phyloP scores from a whole-genome alignment of 1,140 invertebrate genomes.

The Tenebrio molitor region DNA sequence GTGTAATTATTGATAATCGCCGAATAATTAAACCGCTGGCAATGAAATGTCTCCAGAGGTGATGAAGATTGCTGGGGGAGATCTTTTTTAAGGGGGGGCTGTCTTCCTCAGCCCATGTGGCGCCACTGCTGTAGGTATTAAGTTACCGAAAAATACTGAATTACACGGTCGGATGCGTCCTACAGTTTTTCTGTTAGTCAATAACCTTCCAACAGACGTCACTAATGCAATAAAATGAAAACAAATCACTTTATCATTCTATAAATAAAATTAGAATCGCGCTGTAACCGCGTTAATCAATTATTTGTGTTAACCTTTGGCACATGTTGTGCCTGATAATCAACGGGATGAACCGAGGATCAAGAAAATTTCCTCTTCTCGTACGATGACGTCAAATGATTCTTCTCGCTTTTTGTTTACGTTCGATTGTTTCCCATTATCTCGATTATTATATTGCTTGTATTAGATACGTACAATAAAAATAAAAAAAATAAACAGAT shows the following conservation, averaged over 20 bases:
- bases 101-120: too few species aligned
- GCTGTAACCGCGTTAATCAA: conserved; percentile 12
- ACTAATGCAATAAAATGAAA: conserved; percentile 24
- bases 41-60: too few species aligned
- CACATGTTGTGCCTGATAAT: too few species aligned
- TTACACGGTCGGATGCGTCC: too few species aligned
- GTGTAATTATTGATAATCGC: too few species aligned
- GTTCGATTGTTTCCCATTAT: conserved; percentile 4
- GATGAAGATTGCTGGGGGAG: too few species aligned
- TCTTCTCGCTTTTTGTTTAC: conserved; percentile 18
- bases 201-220: conserved; percentile 32
- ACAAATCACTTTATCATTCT: conserved; percentile 36
- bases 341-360: neutral
- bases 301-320: conserved; percentile 20
- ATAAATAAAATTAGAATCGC: conserved; percentile 36
- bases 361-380: conserved; percentile 8
- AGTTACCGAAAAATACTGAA: too few species aligned
- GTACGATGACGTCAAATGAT: conserved; percentile 11
- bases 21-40: too few species aligned
- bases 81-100: too few species aligned
- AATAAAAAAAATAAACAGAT: conserved; percentile 21
- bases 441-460: conserved; percentile 17
- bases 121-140: too few species aligned
- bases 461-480: conserved; percentile 33
- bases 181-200: too few species aligned